Base-by-base conservation (phyloP, 2,113 vertebrate species). In the Xerus inauris region DNA sequence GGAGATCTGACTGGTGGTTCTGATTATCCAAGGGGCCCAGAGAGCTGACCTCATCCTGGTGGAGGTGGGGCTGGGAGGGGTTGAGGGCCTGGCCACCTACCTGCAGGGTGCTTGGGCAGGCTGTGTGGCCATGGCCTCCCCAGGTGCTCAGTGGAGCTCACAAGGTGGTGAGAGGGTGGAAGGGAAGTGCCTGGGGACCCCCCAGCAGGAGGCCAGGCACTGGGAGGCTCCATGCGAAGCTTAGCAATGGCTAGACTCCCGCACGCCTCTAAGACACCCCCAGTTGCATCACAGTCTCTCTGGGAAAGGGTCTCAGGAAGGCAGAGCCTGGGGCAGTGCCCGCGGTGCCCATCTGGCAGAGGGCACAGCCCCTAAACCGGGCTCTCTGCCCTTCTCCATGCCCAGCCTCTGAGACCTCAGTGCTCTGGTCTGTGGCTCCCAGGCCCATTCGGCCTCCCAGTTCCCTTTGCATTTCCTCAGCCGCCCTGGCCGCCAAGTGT, bases 11-110 rank as follows among this genome's bases (percentile, higher is more conserved):
- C 32, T 71, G 76, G 82, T 76, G 82, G 81, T 20, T 97, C 67
- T 26, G 28, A 77, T 59, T 49, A 91, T 8, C 1, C 1, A 51
- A 72, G 10, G 12, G 40, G 54, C 62, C 75, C 51, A 19, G 59
- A 2, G 35, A 42, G 72, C 65, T 95, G 83, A 96, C 49, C 28
- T 96, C 57, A 76, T 87, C 65, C 80, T 62, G 49, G 49, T n/a
- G 75, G 42, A 3, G 17, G 42, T 4, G 6, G 73, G 49, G 1
- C 1, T 16, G 1, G 30, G 65, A 19, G 22, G 38, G 84, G 35
- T 45, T 38, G 32, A 20, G 57, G n/a, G 57, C 85, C 40, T 47
- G 17, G 19, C 28, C 30, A 62, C 45, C 45, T 45, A 2, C 28
- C 45, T 86, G 28, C 62, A 2, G 22, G 0, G n/a, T 30, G 79